phyloP scores from a whole-genome alignment of 1,140 invertebrate species.

The Physella acuta region DNA sequence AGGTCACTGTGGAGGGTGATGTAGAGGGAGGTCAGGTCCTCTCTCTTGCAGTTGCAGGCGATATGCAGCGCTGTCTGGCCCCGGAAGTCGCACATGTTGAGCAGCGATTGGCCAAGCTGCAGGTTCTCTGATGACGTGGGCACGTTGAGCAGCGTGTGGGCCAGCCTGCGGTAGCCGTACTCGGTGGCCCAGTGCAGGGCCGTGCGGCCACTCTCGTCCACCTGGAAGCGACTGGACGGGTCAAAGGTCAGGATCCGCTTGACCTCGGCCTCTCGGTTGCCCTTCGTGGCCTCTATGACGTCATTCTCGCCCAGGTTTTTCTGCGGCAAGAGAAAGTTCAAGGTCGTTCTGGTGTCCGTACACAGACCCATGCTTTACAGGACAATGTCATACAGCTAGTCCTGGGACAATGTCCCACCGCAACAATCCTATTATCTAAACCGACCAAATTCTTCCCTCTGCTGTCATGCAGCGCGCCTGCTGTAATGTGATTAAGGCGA shows the following conservation, averaged over 20 bases:
- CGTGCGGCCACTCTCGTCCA: conserved; percentile 39
- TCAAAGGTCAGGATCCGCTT: conserved; percentile 31
- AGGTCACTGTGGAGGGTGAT: conserved; percentile 39
- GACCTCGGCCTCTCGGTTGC: conserved; percentile 40
- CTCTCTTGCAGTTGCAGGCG: conserved; percentile 45
- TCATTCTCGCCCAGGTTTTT: too few species aligned
- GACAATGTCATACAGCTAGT: too few species aligned
- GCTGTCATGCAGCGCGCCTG: too few species aligned
- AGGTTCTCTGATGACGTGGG: not conserved
- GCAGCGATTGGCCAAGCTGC: conserved; percentile 8
- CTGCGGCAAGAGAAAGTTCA: too few species aligned
- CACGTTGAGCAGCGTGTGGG: conserved; percentile 31
- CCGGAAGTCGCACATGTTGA: conserved; percentile 42
- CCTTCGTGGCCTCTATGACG: conserved; percentile 45
- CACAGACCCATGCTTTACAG: too few species aligned
- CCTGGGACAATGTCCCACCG: too few species aligned
- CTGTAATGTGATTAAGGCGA: too few species aligned
- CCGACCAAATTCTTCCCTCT: too few species aligned
- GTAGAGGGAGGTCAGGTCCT: conserved; percentile 43
- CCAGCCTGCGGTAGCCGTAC: conserved; percentile 42
- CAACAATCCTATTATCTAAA: too few species aligned
- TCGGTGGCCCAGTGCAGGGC: conserved; percentile 52
- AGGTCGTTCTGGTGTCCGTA: too few species aligned
- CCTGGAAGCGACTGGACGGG: conserved; percentile 19
- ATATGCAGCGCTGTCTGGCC: conserved; percentile 48